Evolutionary conservation across 2,888 invertebrate genomes (phyloP), one percentile per base, ranked within the genome.

Genomic region (Aleiodes alternator): DNA sequence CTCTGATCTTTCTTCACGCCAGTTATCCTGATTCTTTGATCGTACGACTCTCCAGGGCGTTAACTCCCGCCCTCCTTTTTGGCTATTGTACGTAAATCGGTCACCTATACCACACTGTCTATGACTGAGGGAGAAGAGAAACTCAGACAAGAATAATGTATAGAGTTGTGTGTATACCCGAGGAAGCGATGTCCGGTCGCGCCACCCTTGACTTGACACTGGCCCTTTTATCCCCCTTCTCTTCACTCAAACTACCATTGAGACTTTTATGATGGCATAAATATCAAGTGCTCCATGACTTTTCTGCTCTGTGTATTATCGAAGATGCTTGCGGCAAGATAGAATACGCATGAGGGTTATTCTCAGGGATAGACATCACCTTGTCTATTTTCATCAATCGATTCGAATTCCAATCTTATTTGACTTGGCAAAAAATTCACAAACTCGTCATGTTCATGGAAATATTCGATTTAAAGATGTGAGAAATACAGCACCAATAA

Each of bases 241-340:
- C 5, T 43, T 53, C 78, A 76, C 82, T 82, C 80, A 81, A 43
- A 64, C 64, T 64, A 23, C 64, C 64, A 64, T 64, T 64, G 64
- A 80, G 85, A 87, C 88, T 88, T 89, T 89, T 88, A 89, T 88
- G 84, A 87, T 23, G 85, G 86, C 88, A 89, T 89, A 89, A 89
- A 89, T 87, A 88, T 89, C 87, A 83, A 86, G 87, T 87, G 86
- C 86, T 86, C 85, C 72, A 77, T 72, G 73, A 72, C 76, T 51
- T 55, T 57, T 69, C 64, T 51, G 43, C 64, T 51, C 8, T 66
- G 84, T 85, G 86, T 85, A 89, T 89, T 88, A 88, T 87, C 87
- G 84, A 85, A 84, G 85, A 86, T 85, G 83, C 81, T 86, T 80
- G 82, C 79, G 76, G 80, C 72, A 69, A 82, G 80, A 81, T 81